Conservation (phyloP, 2,797 vertebrate species). For the Bovichtus diacanthus region DNA sequence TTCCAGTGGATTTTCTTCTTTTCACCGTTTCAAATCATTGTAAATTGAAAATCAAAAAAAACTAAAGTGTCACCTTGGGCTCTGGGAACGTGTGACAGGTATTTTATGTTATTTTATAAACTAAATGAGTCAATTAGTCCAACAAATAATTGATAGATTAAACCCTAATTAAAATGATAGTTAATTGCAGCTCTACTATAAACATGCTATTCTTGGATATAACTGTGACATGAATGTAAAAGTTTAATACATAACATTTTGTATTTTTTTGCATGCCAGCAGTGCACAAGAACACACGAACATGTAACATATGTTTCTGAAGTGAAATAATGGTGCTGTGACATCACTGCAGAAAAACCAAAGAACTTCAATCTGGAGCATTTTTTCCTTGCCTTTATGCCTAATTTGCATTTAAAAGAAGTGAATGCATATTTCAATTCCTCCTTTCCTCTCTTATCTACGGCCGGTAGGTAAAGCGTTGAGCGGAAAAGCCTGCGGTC, state of each 20-base stretch:
- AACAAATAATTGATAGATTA: background rate
- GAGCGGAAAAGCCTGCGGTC: constrained; percentile 23
- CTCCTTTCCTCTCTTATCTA: background rate
- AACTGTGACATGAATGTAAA: background rate
- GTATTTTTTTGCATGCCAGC: background rate
- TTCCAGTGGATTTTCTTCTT: background rate
- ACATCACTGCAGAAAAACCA: background rate
- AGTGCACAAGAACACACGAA: background rate
- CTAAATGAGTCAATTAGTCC: background rate
- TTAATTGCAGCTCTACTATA: background rate
- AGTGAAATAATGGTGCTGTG: background rate
- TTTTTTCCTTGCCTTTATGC: background rate
- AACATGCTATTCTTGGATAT: too few species aligned
- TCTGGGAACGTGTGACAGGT: background rate
- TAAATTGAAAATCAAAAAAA: background rate
- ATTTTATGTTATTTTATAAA: background rate
- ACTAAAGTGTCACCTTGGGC: background rate
- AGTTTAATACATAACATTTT: background rate
- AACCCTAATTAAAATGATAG: background rate
- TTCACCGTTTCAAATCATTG: background rate
- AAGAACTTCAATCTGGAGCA: background rate
- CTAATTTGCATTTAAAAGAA: constrained; percentile 40
- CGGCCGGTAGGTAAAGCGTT: background rate
- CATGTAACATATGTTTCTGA: background rate
- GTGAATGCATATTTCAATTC: constrained; percentile 6